A percentile compares a stretch with the other conserved stretches of the same genome.
These are phyloP conservation scores for Zosterops pallidus DNA, from an alignment of 2,113 vertebrate species.

Conservation along the genomic window DNA sequence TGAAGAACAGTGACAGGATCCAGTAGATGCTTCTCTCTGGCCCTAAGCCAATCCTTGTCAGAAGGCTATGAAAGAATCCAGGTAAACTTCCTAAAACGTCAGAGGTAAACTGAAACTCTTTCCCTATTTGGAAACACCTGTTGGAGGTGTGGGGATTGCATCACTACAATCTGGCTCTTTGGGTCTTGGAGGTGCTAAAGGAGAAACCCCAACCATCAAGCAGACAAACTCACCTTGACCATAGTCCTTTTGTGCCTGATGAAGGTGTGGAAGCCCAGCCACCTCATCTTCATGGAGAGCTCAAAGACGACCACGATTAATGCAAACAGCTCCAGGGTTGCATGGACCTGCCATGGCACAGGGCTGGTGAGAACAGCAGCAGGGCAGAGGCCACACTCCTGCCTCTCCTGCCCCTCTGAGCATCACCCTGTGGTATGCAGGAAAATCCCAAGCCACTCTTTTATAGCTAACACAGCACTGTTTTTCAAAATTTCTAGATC, in stretches of 20 bases:
- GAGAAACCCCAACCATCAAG: background rate
- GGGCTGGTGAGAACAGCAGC: background rate
- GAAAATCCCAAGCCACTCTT: background rate
- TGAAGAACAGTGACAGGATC: no score
- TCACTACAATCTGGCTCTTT: background rate
- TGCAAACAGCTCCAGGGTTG: slow-evolving; percentile 92
- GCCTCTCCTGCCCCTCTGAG: background rate
- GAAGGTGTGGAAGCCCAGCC: slow-evolving; percentile 93
- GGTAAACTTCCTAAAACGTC: no score
- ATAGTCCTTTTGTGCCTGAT: slow-evolving; percentile 96
- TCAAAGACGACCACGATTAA: slow-evolving; percentile 93
- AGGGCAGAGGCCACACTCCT: background rate
- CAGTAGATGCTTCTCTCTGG: no score
- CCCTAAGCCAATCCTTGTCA: no score
- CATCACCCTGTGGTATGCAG: background rate
- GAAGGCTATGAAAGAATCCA: no score
- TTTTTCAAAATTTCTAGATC: background rate
- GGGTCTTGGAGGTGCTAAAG: background rate
- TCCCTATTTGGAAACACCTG: no score
- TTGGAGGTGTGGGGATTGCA: no score
- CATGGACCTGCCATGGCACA: slow-evolving; percentile 83
- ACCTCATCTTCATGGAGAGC: slow-evolving; percentile 94
- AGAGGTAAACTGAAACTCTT: no score
- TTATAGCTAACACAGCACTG: background rate
- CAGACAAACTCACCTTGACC: slow-evolving; percentile 85